A percentile compares a stretch with the other conserved stretches of the same genome.
phyloP scores from a whole-genome alignment of 2,113 vertebrate genomes.

The Trematocara unimaculatum region DNA sequence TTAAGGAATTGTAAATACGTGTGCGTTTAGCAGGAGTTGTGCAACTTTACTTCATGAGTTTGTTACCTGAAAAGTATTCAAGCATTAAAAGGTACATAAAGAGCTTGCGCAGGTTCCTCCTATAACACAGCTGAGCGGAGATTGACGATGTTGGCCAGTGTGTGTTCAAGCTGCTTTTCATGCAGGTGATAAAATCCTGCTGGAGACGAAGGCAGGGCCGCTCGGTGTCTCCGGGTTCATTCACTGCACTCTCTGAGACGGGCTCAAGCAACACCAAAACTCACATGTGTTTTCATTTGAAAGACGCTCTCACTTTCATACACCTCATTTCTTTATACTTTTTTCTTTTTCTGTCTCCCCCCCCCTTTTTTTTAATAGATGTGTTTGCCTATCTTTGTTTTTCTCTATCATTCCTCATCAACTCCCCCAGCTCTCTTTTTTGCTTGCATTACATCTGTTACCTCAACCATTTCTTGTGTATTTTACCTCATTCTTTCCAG shows the following conservation, averaged over 20 bases:
- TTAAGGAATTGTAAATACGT: not conserved
- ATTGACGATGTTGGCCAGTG: constrained; percentile 26
- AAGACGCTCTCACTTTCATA: constrained; percentile 10
- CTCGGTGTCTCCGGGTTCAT: constrained; percentile 34
- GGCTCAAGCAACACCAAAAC: constrained; percentile 21
- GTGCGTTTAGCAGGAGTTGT: not conserved
- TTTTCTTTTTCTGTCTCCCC: not conserved
- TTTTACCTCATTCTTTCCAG: constrained; percentile 42
- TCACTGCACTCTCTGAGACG: not conserved
- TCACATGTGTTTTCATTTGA: constrained; percentile 23
- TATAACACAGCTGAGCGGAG: not conserved
- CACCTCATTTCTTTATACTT: not conserved
- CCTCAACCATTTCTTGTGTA: not conserved
- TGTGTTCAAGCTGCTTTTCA: constrained; percentile 44
- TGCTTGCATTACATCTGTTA: constrained; percentile 9
- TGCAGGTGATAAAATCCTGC: constrained; percentile 55
- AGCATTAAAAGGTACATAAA: not conserved
- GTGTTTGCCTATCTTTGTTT: not conserved
- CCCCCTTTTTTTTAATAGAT: not conserved
- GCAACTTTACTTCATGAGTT: not conserved
- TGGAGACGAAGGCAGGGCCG: constrained; percentile 1
- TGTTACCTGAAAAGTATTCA: not conserved
- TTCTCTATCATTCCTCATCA: not conserved
- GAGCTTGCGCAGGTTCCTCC: not conserved
- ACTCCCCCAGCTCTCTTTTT: not conserved